Evolutionary conservation across 1,140 invertebrate genomes (phyloP).

Genomic region (Drosophila equinoxialis): DNA sequence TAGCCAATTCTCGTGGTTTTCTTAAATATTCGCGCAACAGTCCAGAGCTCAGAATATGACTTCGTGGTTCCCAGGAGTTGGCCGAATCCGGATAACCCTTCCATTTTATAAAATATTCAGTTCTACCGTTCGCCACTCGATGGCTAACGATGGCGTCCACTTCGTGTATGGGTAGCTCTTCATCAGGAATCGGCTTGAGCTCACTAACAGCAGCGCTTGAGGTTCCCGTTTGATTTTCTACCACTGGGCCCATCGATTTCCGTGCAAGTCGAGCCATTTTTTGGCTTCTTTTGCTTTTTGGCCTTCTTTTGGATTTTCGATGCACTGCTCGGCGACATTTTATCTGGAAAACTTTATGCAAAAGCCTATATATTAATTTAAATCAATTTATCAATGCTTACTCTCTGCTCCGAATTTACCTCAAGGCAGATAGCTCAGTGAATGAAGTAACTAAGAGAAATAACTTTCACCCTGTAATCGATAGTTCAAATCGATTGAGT

Average conservation of each 20-base stretch:
- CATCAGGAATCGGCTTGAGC: neutral
- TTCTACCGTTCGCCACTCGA: neutral
- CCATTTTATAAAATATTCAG: conserved; percentile 1
- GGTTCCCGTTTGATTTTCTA: neutral
- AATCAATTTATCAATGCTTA: too few species aligned
- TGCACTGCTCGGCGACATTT: too few species aligned
- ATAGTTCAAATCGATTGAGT: too few species aligned
- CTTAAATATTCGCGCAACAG: neutral
- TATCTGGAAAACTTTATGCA: too few species aligned
- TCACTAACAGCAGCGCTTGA: too few species aligned
- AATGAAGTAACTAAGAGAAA: too few species aligned
- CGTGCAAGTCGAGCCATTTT: neutral
- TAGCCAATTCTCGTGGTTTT: neutral
- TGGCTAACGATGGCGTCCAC: neutral
- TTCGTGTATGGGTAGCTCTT: neutral
- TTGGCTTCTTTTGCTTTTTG: too few species aligned
- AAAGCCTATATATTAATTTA: too few species aligned
- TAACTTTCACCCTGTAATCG: too few species aligned
- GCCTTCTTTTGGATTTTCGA: neutral
- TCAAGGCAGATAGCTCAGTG: too few species aligned
- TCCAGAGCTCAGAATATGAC: neutral
- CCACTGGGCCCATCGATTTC: neutral
- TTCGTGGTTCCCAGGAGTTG: neutral
- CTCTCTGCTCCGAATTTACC: too few species aligned
- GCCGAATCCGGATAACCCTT: neutral